These are phyloP conservation scores for Laticauda laticaudata DNA, from an alignment of 2,113 vertebrate genomes.

Conservation along the genomic window DNA sequence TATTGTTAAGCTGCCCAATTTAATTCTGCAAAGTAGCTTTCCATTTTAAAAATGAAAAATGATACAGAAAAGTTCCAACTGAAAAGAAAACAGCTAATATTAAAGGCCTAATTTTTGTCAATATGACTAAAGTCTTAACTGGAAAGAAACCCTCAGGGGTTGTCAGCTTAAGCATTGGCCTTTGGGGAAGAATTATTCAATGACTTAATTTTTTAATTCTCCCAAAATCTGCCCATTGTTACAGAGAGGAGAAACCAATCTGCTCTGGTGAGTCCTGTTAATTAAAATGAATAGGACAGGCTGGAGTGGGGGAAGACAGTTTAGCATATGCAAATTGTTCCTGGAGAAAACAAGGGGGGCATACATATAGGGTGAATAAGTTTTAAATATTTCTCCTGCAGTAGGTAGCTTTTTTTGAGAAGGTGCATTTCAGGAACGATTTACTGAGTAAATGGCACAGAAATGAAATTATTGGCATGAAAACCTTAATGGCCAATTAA, in stretches of 20 bases:
- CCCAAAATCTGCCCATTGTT: neutral
- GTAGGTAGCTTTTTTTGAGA: conserved; percentile 26
- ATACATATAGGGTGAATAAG: neutral
- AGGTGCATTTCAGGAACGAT: conserved; percentile 49
- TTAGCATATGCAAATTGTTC: conserved; percentile 2
- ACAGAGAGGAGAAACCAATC: neutral
- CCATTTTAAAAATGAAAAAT: neutral
- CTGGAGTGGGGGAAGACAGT: neutral
- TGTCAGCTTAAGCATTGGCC: neutral
- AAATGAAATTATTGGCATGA: conserved; percentile 67
- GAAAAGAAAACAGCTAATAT: neutral
- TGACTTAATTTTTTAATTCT: conserved; percentile 16
- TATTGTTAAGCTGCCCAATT: neutral
- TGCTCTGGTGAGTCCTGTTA: neutral
- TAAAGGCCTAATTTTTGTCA: neutral
- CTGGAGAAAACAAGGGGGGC: neutral
- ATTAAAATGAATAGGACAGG: conserved; percentile 6
- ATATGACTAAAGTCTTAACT: neutral
- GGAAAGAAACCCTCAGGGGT: neutral
- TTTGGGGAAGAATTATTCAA: neutral
- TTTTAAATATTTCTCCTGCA: conserved; percentile 5
- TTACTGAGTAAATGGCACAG: conserved; percentile 51
- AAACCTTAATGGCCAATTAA: conserved; percentile 69
- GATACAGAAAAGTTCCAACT: neutral
- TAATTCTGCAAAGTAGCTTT: neutral